Base-by-base conservation (phyloP, 2,113 vertebrate species). In the Muntiacus muntjak region DNA sequence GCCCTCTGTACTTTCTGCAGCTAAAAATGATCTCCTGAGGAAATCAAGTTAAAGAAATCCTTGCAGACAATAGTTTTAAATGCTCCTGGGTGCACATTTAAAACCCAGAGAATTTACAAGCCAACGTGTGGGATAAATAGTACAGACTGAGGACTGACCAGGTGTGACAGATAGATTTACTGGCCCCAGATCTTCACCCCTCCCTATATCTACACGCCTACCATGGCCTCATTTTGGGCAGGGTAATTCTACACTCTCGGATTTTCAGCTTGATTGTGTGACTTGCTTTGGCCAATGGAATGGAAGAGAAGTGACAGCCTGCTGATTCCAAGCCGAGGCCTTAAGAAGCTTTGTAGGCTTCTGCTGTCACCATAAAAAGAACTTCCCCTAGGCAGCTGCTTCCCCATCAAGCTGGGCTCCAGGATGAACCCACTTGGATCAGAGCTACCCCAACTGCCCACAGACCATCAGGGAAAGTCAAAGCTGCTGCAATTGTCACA, bases 81-180 rank as follows among this genome's bases (percentile, higher is more conserved):
- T 76, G 90, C 43, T 57, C 43, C 43, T 11, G 25, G 9, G 26
- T 6, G 11, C 33, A 33, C 4, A 19, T 84, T 79, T n/a, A n/a
- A 84, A 79, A 84, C 23, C 43, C 28, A 19, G 36, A 60, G 25
- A 55, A 52, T 2, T 4, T 52, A 5, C 30, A n/a, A 25, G n/a
- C 28, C 16, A 7, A 5, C 0, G 1, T 2, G 33, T 15, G 9
- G 54, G 33, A 8, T 23, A 26, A 57, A 6, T 45, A 16, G 78
- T 17, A 33, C 0, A 2, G 14, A 0, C 1, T 21, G 14, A 17
- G 9, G 26, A 2, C 81, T 40, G 74, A 10, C 19, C 14, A 45
- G 7, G 21, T 15, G 11, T 15, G 47, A 6, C 30, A 14, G 36
- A 9, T 30, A 3, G 17, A 84, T 30, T 62, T 15, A 9, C 17